These are phyloP conservation scores for Tetragonisca angustula DNA, from an alignment of 2,888 invertebrate genomes.

Conservation along the genomic window DNA sequence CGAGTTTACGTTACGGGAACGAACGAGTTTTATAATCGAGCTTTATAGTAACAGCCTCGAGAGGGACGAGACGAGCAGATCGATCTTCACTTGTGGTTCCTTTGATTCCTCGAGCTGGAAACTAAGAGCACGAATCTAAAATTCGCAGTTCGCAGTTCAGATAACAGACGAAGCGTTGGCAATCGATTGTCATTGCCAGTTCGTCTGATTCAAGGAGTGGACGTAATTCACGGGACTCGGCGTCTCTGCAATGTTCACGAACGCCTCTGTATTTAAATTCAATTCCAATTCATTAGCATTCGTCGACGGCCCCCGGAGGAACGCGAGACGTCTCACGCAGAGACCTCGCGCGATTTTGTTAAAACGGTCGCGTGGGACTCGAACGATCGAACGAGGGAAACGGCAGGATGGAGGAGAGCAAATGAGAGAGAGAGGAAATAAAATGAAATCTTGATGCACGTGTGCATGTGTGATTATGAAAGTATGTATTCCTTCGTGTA, in stretches of 20 bases:
- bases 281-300: conserved; percentile 30
- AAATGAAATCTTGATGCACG: conserved; percentile 13
- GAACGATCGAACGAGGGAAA: not conserved
- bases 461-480: too few relatives aligned
- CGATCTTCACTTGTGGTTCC: not conserved
- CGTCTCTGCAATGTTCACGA: conserved; percentile 16
- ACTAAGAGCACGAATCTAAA: not conserved
- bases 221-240: conserved; percentile 19
- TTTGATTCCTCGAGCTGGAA: not conserved
- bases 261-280: conserved; percentile 50
- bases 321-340: conserved; percentile 13
- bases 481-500: too few relatives aligned
- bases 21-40: conserved; percentile 25
- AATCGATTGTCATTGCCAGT: not conserved
- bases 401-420: too few relatives aligned
- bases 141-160: not conserved
- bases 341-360: conserved; percentile 22
- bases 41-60: conserved; percentile 36
- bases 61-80: conserved; percentile 39
- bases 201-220: not conserved
- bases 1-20: not conserved
- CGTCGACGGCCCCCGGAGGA: conserved; percentile 28
- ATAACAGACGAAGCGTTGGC: not conserved
- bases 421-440: not conserved
- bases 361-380: conserved; percentile 34